Evolutionary conservation across 2,797 vertebrate species (phyloP).

Genomic region (Lutjanus campechanus): DNA sequence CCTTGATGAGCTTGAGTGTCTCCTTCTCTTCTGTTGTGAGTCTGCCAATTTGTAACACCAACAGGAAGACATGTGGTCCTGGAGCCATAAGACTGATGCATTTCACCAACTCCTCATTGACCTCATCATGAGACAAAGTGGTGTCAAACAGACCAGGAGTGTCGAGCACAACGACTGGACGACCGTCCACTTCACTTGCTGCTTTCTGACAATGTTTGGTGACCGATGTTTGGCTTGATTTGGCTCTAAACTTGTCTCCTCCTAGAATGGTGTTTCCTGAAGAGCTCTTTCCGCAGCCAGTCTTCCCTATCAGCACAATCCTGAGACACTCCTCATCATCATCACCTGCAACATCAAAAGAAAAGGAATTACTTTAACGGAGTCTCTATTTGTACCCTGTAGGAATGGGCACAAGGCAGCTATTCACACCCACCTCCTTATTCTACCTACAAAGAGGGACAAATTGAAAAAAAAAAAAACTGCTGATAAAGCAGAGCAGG

Average conservation of each 20-base stretch:
- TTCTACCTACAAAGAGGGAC: too few species aligned
- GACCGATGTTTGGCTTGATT: background rate
- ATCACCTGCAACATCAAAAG: background rate
- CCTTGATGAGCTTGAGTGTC: conserved; percentile 23
- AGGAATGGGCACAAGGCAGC: too few species aligned
- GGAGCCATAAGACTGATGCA: conserved; percentile 52
- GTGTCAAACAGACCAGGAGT: conserved; percentile 47
- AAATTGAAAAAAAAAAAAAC: too few species aligned
- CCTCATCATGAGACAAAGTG: background rate
- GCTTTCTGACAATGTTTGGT: conserved; percentile 27
- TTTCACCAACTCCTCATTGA: conserved; percentile 12
- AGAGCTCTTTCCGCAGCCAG: conserved; percentile 49
- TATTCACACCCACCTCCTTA: too few species aligned
- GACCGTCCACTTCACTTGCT: background rate
- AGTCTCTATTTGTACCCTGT: too few species aligned
- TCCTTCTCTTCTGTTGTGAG: conserved; percentile 42
- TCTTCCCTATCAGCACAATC: conserved; percentile 54
- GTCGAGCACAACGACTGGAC: conserved; percentile 31
- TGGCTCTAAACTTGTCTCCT: conserved; percentile 19
- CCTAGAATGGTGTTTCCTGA: conserved; percentile 52
- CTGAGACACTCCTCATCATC: conserved; percentile 25
- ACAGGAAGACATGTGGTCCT: conserved; percentile 57
- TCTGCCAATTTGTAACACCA: conserved; percentile 32
- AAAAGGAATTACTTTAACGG: too few species aligned
- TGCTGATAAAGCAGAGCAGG: too few species aligned